These are phyloP conservation scores for Lepidurus arcticus DNA, from an alignment of 1,140 invertebrate genomes.

Conservation along the genomic window DNA sequence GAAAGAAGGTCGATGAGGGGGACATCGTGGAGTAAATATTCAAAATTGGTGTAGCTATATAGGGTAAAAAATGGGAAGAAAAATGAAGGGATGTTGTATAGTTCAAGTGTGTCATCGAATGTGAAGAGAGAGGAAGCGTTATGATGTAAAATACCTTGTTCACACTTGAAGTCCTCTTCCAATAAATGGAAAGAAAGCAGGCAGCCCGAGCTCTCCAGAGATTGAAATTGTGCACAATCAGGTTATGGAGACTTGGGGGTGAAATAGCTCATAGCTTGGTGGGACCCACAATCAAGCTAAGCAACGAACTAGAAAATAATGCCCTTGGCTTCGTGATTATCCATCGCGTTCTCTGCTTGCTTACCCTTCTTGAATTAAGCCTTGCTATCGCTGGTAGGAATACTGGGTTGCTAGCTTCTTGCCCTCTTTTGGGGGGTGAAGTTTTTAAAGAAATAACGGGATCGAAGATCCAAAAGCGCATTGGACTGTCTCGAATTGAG, in stretches of 20 bases:
- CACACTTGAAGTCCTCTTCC: slow-evolving; percentile 9
- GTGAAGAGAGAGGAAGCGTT: slow-evolving; percentile 9
- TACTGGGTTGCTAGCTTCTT: too few species aligned
- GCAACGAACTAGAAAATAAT: slow-evolving; percentile 19
- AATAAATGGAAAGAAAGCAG: slow-evolving; percentile 19
- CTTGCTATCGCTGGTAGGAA: too few species aligned
- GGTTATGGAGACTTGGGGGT: slow-evolving; percentile 10
- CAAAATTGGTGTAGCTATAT: background rate
- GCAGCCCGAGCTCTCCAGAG: background rate
- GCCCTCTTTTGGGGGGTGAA: background rate
- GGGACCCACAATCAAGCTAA: background rate
- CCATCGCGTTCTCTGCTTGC: background rate
- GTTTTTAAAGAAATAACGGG: background rate
- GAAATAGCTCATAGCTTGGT: background rate
- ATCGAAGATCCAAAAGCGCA: background rate
- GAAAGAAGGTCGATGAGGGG: background rate
- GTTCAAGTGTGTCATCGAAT: background rate
- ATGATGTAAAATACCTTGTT: slow-evolving; percentile 15
- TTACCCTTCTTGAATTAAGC: background rate
- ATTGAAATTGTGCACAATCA: slow-evolving; percentile 22
- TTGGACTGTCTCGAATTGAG: slow-evolving; percentile 5
- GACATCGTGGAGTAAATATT: slow-evolving; percentile 1
- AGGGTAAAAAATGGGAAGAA: background rate
- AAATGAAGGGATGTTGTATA: slow-evolving; percentile 6
- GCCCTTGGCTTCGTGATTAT: background rate